A percentile compares a stretch with the other conserved stretches of the same genome.
Conservation (phyloP, 2,888 invertebrate species). For the Agrilus biguttatus region DNA sequence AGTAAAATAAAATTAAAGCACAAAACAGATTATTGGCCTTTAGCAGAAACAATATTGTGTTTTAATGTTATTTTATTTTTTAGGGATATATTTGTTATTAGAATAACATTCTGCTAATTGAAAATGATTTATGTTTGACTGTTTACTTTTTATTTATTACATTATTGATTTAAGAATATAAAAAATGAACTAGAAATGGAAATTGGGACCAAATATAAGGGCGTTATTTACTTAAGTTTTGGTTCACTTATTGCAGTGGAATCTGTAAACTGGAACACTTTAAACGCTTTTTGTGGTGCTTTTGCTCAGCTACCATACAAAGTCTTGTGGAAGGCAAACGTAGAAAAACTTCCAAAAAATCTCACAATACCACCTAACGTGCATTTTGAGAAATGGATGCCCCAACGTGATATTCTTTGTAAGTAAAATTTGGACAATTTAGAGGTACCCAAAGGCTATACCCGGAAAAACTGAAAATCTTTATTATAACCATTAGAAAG, state of each 20-base stretch:
- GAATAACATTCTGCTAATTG: too few relatives aligned
- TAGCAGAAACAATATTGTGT: too few relatives aligned
- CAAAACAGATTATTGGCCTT: too few relatives aligned
- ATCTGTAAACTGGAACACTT: conserved; percentile 33
- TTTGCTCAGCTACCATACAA: conserved; percentile 36
- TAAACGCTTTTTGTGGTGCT: conserved; percentile 33
- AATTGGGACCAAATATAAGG: conserved; percentile 15
- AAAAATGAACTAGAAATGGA: conserved; percentile 14
- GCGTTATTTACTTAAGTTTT: conserved; percentile 41
- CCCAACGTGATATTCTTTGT: conserved; percentile 40
- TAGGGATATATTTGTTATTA: too few relatives aligned
- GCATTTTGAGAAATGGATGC: conserved; percentile 38
- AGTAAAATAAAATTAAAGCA: too few relatives aligned
- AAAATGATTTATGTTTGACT: neutral
- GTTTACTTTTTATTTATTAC: neutral
- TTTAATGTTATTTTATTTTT: too few relatives aligned
- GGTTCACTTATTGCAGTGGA: conserved; percentile 43
- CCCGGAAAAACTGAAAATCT: too few relatives aligned
- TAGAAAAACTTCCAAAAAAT: conserved; percentile 28
- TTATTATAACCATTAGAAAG: too few relatives aligned
- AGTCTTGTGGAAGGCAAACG: conserved; percentile 39
- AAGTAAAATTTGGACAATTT: conserved; percentile 22
- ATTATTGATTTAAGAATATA: conserved; percentile 3
- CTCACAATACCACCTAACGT: conserved; percentile 33
- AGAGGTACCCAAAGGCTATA: too few relatives aligned